Percentiles rank a stretch among this genome's conserved stretches.
phyloP scores from a whole-genome alignment of 2,888 invertebrate genomes.

The Bursaphelenchus okinawaensis region DNA sequence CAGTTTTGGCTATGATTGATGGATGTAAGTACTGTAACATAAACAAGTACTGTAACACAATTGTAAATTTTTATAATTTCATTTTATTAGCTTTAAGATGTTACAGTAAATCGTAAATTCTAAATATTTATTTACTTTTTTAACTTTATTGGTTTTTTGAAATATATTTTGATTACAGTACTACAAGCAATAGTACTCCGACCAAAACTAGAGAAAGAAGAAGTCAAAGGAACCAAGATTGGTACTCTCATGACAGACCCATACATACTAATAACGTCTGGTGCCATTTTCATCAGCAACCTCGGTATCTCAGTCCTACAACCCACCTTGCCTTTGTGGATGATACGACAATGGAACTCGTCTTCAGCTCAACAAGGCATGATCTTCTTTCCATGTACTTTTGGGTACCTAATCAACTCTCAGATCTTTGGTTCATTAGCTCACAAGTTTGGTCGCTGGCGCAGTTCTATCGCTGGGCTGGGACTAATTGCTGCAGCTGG shows the following conservation, averaged over 20 bases:
- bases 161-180: conserved; percentile 64
- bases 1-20: conserved; percentile 86
- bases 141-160: no score
- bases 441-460: conserved; percentile 93
- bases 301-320: conserved; percentile 99
- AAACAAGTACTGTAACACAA: no score
- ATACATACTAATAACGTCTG: conserved; percentile 81
- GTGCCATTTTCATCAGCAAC: conserved; percentile 83
- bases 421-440: conserved; percentile 94
- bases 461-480: conserved; percentile 85
- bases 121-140: no score
- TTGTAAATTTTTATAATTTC: no score
- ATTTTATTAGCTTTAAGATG: no score
- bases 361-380: conserved; percentile 66
- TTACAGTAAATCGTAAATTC: no score
- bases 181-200: conserved; percentile 89
- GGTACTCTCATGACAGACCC: conserved; percentile 84
- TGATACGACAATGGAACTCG: conserved; percentile 89
- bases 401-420: conserved; percentile 91
- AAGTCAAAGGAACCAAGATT: conserved; percentile 85
- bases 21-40: conserved; percentile 78
- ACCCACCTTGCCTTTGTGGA: conserved; percentile 97
- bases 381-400: conserved; percentile 89
- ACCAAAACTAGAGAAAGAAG: conserved; percentile 83
- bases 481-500: conserved; percentile 87